A percentile compares a stretch with the other conserved stretches of the same genome.
Conservation (phyloP, 2,888 invertebrate genomes). For the Dione juno region DNA sequence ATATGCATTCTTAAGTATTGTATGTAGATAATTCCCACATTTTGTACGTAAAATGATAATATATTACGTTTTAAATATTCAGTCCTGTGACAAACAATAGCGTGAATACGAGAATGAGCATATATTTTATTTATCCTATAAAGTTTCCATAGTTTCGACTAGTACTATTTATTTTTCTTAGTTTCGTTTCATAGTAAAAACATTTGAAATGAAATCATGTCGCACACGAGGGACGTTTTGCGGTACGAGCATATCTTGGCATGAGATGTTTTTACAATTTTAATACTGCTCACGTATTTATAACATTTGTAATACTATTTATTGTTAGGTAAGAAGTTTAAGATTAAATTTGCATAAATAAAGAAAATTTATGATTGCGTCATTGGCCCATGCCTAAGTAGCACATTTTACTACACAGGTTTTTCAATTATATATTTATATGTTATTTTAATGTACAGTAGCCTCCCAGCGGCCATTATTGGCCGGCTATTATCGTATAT, state of each 20-base stretch:
- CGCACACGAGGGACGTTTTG: constrained; percentile 15
- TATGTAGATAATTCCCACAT: not conserved
- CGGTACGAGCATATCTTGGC: constrained; percentile 18
- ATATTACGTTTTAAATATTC: no score
- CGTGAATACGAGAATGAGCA: no score
- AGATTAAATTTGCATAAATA: not conserved
- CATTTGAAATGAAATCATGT: constrained; percentile 19
- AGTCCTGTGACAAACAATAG: no score
- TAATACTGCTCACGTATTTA: constrained; percentile 13
- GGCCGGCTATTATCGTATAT: not conserved
- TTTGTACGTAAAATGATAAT: not conserved
- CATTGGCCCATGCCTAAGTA: no score
- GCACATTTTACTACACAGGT: not conserved
- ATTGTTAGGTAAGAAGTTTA: not conserved
- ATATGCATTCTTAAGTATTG: not conserved
- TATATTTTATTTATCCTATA: no score
- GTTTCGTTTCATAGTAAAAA: constrained; percentile 16
- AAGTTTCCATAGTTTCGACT: constrained; percentile 4
- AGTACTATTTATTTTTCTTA: constrained; percentile 8
- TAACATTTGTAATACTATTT: constrained; percentile 23
- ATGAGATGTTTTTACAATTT: constrained; percentile 23
- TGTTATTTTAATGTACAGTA: not conserved
- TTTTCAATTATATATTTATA: not conserved
- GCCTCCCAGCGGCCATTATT: not conserved
- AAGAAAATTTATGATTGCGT: not conserved